A percentile compares a stretch with the other conserved stretches of the same genome.
Evolutionary conservation across 53 echinoderm and acorn worm genomes (phyloP).

Genomic region (Apostichopus leukothele): DNA sequence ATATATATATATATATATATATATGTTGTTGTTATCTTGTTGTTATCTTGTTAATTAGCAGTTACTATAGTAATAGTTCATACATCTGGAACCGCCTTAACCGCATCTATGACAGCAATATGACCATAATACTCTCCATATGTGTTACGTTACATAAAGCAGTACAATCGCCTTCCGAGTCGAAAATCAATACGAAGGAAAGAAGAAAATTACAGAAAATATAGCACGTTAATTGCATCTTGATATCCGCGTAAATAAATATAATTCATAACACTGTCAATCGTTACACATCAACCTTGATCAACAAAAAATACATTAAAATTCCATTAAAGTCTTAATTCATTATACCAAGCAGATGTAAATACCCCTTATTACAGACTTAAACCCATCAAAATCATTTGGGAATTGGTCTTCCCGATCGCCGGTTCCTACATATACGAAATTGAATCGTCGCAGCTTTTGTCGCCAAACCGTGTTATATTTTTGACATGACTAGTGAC

Average conservation of each 20-base stretch:
- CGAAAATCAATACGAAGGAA: too few species aligned
- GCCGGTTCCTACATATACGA: not conserved
- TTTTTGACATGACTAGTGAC: not conserved
- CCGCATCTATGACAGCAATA: not conserved
- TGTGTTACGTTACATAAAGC: too few species aligned
- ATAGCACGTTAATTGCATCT: too few species aligned
- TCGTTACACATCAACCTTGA: too few species aligned
- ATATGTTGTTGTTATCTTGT: too few species aligned
- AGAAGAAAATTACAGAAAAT: too few species aligned
- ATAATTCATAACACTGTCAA: too few species aligned
- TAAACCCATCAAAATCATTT: not conserved
- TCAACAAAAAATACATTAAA: not conserved
- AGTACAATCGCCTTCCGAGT: too few species aligned
- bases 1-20: too few species aligned
- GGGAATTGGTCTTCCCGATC: not conserved
- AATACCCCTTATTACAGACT: not conserved
- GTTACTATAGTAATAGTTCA: not conserved
- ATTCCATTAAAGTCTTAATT: not conserved
- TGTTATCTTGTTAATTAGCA: too few species aligned
- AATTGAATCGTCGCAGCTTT: not conserved
- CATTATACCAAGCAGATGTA: not conserved
- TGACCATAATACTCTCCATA: too few species aligned
- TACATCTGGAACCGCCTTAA: not conserved
- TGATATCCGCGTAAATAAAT: too few species aligned
- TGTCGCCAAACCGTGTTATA: not conserved